These are phyloP conservation scores for Epinephelus fuscoguttatus DNA, from an alignment of 2,113 vertebrate genomes.

Conservation along the genomic window DNA sequence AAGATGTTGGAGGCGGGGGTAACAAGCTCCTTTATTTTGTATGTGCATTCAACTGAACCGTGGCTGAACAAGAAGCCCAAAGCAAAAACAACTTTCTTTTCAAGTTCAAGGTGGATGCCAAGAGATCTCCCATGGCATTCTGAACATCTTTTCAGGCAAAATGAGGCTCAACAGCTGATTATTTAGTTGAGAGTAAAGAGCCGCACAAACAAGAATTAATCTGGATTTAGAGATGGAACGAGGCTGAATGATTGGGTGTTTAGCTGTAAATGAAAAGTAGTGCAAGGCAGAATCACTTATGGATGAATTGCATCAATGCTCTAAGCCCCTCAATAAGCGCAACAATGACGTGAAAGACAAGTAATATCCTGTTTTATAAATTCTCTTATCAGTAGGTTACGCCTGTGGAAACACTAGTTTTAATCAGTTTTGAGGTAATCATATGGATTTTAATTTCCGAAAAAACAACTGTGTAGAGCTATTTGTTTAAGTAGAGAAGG, in stretches of 20 bases:
- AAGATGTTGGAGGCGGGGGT: conserved; percentile 39
- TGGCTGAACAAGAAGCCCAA: conserved; percentile 33
- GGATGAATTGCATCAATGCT: conserved; percentile 39
- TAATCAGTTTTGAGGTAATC: conserved; percentile 3
- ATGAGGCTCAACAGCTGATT: conserved; percentile 11
- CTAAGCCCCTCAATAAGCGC: conserved; percentile 20
- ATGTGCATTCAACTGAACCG: conserved; percentile 48
- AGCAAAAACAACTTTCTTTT: conserved; percentile 38
- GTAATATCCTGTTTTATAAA: conserved; percentile 28
- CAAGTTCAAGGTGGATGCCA: conserved; percentile 41
- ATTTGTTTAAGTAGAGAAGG: no score
- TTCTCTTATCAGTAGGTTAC: conserved; percentile 12
- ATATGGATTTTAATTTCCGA: neutral
- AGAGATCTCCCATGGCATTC: conserved; percentile 5
- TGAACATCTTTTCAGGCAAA: conserved; percentile 17
- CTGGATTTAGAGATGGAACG: conserved; percentile 23
- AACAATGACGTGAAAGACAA: conserved; percentile 30
- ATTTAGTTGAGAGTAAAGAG: conserved; percentile 27
- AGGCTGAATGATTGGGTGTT: conserved; percentile 28
- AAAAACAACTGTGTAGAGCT: neutral
- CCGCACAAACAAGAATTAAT: conserved; percentile 45
- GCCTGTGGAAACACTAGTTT: conserved; percentile 6
- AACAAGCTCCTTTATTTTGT: conserved; percentile 53
- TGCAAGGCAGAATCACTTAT: conserved; percentile 22
- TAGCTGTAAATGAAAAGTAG: conserved; percentile 31